These are phyloP conservation scores for Halichoeres trimaculatus DNA, from an alignment of 2,113 vertebrate species.

Conservation along the genomic window DNA sequence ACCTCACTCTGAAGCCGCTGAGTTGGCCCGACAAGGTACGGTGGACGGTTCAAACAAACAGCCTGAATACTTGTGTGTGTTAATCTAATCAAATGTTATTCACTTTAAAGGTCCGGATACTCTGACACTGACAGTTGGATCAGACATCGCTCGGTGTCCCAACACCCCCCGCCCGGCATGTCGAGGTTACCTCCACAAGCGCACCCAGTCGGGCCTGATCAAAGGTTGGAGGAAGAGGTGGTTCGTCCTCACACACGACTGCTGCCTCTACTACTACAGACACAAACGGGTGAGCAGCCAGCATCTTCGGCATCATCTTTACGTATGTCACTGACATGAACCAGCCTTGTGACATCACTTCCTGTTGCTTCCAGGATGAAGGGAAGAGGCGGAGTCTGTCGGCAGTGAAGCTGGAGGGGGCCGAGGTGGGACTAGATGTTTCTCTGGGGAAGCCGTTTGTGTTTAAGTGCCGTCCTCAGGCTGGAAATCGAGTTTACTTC, in stretches of 20 bases:
- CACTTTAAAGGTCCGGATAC: conserved; percentile 84
- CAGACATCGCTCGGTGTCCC: conserved; percentile 89
- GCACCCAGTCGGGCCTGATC: conserved; percentile 88
- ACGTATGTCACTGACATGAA: not conserved
- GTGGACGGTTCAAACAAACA: too few relatives aligned
- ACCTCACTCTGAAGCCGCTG: conserved; percentile 90
- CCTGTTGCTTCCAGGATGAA: conserved; percentile 85
- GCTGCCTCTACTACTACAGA: conserved; percentile 90
- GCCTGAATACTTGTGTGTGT: too few relatives aligned
- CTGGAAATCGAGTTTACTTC: conserved; percentile 84
- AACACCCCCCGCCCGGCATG: conserved; percentile 89
- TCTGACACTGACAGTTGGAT: conserved; percentile 89
- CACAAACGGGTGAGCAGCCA: conserved; percentile 87
- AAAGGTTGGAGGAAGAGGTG: conserved; percentile 96
- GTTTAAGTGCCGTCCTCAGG: conserved; percentile 88
- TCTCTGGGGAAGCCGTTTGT: conserved; percentile 92
- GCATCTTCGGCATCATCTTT: not conserved
- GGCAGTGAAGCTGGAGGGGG: conserved; percentile 88
- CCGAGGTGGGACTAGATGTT: conserved; percentile 85
- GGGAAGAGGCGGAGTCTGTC: conserved; percentile 85
- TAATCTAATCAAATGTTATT: not conserved
- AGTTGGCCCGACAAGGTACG: conserved; percentile 86
- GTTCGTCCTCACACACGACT: conserved; percentile 91
- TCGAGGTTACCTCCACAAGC: conserved; percentile 90
- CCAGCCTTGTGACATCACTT: not conserved